Base-by-base conservation (phyloP, 1,140 invertebrate species). In the Lineus longissimus region DNA sequence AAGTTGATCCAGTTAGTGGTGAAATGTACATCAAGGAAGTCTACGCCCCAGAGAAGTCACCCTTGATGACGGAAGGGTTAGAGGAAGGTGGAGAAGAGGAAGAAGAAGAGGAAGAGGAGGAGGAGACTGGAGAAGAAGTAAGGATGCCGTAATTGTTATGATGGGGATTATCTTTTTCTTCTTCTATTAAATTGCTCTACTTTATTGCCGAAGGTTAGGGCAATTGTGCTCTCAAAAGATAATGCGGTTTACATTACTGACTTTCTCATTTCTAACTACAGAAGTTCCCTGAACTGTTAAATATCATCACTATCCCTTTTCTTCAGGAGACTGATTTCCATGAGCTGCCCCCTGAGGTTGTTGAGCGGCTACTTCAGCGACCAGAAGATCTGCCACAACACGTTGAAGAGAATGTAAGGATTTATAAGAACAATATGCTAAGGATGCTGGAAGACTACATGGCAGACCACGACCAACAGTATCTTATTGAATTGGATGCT, bases 401-500 rank as follows among this genome's bases (percentile, higher is more conserved):
- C 56, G 76, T 77, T 27, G 66, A 68, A 40, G 67, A 75, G 23
- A 71, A 75, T 41, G 70, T 81, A 30, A 59, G 65, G 57, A 71
- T 71, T 36, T 81, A 73, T 66, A 80, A 79, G 57, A 70, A 64
- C 36, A 75, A 76, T 43, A 68, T 78, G 61, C 69, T 81, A 11
- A 55, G 75, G n/a, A 70, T 80, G 4, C 54, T 81, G 4, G 80
- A 81, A 76, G 79, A 81, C 55, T 77, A 79, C 62, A 81, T 81
- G 75, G 78, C 73, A 13, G 78, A 80, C 63, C 78, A 81, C 70
- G 73, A 79, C 54, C 79, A 80, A 47, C 76, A 81, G 59, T 76
- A 72, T 63, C 55, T 81, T 4, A 70, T 82, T 27, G 79, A 82
- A 61, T 62, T 82, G 59, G 80, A 82, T 70, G 74, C 66, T 15